Base-by-base conservation (phyloP, 2,888 invertebrate genomes). In the Clivina fossor region DNA sequence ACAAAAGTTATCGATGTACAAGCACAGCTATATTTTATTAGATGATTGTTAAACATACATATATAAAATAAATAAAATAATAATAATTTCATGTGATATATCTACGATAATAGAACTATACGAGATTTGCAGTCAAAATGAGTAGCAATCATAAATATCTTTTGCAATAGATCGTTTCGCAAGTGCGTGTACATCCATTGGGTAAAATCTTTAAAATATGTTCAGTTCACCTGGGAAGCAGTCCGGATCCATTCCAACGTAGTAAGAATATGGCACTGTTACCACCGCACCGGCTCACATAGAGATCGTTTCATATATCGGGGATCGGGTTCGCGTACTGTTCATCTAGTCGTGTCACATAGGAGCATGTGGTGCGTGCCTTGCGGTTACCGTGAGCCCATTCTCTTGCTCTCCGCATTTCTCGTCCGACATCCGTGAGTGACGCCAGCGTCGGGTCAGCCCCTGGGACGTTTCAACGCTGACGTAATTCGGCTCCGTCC, bases 401-500 rank as follows among this genome's bases (percentile, higher is more conserved):
- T 40, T 16, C 40, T n/a, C 24, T 30, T 32, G 18, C 16, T 46
- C 32, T 30, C 32, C 32, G 4, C 32, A 8, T 30, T 16, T 13
- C 18, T 30, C 11, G 33, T 4, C 33, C 11, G 33, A 9, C 11
- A 4, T n/a, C n/a, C 11, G 13, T 4, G 33, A 33, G n/a, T 11
- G n/a, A 33, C 8, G n/a, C n/a, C n/a, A n/a, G 4, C 13, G 33
- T 33, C 33, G 63, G 64, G 57, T 56, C 57, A 53, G 70, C 72
- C 68, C 71, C 35, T 54, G 70, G 68, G 72, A 64, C 65, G 63
- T 71, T 71, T 73, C 71, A 71, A 63, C 63, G 64, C 69, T 69
- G 71, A 70, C 71, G 72, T 71, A 71, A 71, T 71, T 71, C 71
- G 66, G 67, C 67, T 64, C 61, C 65, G 62, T 71, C 72, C 70